These are phyloP conservation scores for Andricus quercusramuli DNA, from an alignment of 2,888 invertebrate species.

Conservation along the genomic window DNA sequence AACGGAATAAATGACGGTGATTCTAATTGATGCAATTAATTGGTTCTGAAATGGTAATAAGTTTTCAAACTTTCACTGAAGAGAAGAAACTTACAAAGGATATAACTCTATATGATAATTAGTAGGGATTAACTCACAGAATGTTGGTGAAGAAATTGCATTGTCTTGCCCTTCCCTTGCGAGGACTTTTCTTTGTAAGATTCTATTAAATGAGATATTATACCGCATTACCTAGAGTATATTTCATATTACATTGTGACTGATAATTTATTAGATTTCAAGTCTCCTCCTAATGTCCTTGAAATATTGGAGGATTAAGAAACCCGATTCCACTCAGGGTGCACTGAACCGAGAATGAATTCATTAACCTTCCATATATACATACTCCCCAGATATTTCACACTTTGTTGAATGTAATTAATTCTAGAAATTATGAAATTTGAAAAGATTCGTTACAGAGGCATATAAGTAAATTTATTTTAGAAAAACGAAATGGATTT, in stretches of 20 bases:
- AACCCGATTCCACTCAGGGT: slow-evolving; percentile 66
- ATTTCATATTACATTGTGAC: slow-evolving; percentile 76
- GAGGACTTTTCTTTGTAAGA: neutral
- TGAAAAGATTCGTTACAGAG: neutral
- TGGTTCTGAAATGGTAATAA: neutral
- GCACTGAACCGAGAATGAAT: slow-evolving; percentile 61
- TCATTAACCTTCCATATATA: slow-evolving; percentile 73
- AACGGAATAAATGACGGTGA: neutral
- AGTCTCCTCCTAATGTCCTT: slow-evolving; percentile 72
- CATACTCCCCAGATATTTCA: slow-evolving; percentile 53
- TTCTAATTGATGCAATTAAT: slow-evolving; percentile 15
- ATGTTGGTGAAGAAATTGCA: neutral
- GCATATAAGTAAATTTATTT: neutral
- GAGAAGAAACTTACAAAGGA: neutral
- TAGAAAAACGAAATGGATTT: neutral
- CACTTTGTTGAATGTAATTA: neutral
- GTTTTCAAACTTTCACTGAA: neutral
- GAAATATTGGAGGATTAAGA: slow-evolving; percentile 76
- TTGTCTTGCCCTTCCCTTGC: neutral
- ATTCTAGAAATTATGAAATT: neutral
- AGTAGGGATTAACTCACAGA: neutral
- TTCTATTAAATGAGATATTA: neutral
- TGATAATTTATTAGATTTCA: slow-evolving; percentile 77
- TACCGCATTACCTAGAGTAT: slow-evolving; percentile 53
- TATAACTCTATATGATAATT: neutral